Evolutionary conservation across 2,888 invertebrate species (phyloP), one percentile per base, ranked within the genome.

Genomic region (Gandaritis pyraliata): DNA sequence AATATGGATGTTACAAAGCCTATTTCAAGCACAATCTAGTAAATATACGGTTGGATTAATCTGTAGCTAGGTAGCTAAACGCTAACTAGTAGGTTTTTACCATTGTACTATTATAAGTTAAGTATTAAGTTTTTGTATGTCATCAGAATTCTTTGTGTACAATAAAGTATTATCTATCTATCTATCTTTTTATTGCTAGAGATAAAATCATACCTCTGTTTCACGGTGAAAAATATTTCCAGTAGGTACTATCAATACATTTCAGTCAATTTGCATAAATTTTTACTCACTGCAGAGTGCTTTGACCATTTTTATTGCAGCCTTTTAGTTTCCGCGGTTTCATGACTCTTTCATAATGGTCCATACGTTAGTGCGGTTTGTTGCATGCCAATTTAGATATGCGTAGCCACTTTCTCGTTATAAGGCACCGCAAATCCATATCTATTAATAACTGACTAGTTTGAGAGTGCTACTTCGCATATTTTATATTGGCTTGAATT

Each of bases 201-300:
- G 58, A 23, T 29, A 45, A 53, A 74, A 65, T 70, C 70, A 72
- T 38, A 18, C 11, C 73, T 76, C 72, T 73, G 73, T 72, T 82
- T 77, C 77, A 70, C 76, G 79, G 74, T 72, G 73, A 70, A 82
- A 86, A 86, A 85, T 82, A 81, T 86, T 85, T 77, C 73, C 83
- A 85, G 82, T 33, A 33, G 33, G 33, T 81, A 82, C 83, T 83
- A 82, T 85, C 85, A 82, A 87, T 86, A 83, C 73, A 79, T 83
- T 86, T 85, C 78, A 81, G 84, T 83, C 81, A 84, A 87, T 87
- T 85, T 86, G 83, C 82, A 86, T 87, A 83, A 77, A 84, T 84
- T 85, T 86, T 77, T 74, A 80, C 77, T 74, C 74, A 79, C 73
- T 82, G 78, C 74, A 75, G 76, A 82, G 78, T 83, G 84, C 80